These are phyloP conservation scores for Pyrocephalus nanus DNA, from an alignment of 2,797 vertebrate species.

Conservation along the genomic window DNA sequence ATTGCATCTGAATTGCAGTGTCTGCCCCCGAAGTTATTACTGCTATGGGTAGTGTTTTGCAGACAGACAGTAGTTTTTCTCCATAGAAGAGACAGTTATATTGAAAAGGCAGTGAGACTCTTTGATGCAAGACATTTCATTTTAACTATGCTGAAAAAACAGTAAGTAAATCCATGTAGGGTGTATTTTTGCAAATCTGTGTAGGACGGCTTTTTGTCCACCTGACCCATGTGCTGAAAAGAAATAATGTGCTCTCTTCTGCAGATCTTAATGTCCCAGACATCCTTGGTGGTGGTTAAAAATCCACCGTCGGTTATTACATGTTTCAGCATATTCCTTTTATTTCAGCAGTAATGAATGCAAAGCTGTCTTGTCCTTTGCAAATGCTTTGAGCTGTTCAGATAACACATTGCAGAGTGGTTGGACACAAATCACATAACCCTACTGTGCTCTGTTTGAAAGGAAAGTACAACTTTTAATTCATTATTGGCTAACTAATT, in stretches of 20 bases:
- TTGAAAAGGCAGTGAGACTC: constrained; percentile 9
- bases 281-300: not conserved
- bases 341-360: constrained; percentile 25
- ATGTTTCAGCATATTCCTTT: constrained; percentile 15
- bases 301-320: not conserved
- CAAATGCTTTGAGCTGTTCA: constrained; percentile 21
- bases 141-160: not conserved
- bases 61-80: constrained; percentile 3
- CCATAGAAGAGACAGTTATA: not conserved
- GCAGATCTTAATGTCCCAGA: not conserved
- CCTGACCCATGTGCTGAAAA: not conserved
- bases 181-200: not conserved
- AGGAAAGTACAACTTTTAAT: constrained; percentile 17
- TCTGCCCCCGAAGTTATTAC: not conserved
- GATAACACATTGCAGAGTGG: not conserved
- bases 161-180: not conserved
- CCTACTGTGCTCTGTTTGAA: constrained; percentile 10
- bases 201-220: not conserved
- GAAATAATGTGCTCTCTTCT: not conserved
- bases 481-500: constrained; percentile 29
- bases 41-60: not conserved
- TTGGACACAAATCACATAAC: constrained; percentile 27
- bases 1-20: not conserved
- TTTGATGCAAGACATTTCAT: not conserved
- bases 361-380: constrained; percentile 24